A percentile compares a stretch with the other conserved stretches of the same genome.
phyloP scores from a whole-genome alignment of 37 sponge, comb jelly and placozoan species.

The Chondrosia reniformis region DNA sequence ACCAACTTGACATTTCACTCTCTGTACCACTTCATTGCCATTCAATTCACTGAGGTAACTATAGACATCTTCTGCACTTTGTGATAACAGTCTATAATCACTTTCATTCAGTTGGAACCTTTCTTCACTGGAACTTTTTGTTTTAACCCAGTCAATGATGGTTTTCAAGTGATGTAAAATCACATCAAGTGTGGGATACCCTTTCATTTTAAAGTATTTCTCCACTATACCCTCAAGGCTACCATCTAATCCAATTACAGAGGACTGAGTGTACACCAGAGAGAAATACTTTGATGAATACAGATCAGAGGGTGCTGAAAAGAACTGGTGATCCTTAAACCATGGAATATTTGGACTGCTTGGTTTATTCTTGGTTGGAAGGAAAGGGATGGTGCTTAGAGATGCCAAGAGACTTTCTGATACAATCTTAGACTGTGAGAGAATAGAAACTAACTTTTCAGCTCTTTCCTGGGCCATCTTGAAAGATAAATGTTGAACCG shows the following conservation, averaged over 20 bases:
- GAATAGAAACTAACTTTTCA: neutral
- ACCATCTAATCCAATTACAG: constrained; percentile 2
- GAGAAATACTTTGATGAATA: neutral
- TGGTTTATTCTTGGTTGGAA: constrained; percentile 9
- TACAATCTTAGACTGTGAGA: neutral
- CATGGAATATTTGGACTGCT: constrained; percentile 23
- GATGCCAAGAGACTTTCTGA: too few relatives aligned
- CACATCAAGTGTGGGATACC: neutral
- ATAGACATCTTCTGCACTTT: neutral
- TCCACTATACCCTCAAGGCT: neutral
- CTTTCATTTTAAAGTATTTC: neutral
- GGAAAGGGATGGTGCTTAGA: constrained; percentile 25
- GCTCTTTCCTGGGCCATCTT: neutral
- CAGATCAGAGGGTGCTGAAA: constrained; percentile 14
- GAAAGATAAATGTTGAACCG: neutral
- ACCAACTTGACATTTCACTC: neutral
- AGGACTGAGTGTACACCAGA: constrained; percentile 30
- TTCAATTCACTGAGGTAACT: neutral
- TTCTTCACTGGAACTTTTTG: too few relatives aligned
- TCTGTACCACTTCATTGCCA: neutral
- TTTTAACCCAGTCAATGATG: neutral
- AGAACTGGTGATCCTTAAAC: neutral
- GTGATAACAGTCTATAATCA: too few relatives aligned
- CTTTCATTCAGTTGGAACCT: neutral
- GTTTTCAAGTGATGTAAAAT: neutral